Base-by-base conservation (phyloP, 53 echinoderm and acorn worm genomes). In the Astropecten irregularis region DNA sequence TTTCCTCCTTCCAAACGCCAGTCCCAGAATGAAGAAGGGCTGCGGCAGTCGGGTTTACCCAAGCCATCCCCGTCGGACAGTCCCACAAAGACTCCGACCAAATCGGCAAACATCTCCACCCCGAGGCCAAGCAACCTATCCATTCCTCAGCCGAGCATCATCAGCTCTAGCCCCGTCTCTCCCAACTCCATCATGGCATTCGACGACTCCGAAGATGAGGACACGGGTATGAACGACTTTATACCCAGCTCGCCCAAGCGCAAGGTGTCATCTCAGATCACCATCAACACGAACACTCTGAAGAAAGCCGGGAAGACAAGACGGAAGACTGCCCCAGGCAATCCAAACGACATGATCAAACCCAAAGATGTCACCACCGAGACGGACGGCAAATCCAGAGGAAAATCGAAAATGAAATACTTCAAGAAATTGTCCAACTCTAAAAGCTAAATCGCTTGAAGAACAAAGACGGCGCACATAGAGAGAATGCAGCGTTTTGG, bases 211-310 rank as follows among this genome's bases (percentile, higher is more conserved):
- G 82, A 82, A 8, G 83, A 86, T 1, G 90, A 90, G 0, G 86
- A 83, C 2, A 83, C 28, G 1, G 35, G 10, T 8, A 13, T 42
- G 6, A 6, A 6, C 6, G 42, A 42, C 42, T 42, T 11, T 11
- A n/a, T n/a, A n/a, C n/a, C n/a, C n/a, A n/a, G n/a, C n/a, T 82
- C 82, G 20, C 82, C 88, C 18, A 71, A 71, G 10, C 88, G 82
- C 49, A 69, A 72, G 58, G 52, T 36, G 15, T 82, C 71, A 18
- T 32, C 40, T 1, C 65, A 64, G 37, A 26, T 49, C 1, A 18
- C 54, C 31, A 26, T 49, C 1, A 29, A 22, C 1, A 15, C 28
- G n/a, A 67, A 36, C 1, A 15, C 14, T 3, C 61, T 19, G 51
- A 88, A 73, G 40, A 57, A 34, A 8, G 60, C 79, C 32, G 40